Conservation (phyloP, 2,113 vertebrate species). For the Oplegnathus fasciatus region DNA sequence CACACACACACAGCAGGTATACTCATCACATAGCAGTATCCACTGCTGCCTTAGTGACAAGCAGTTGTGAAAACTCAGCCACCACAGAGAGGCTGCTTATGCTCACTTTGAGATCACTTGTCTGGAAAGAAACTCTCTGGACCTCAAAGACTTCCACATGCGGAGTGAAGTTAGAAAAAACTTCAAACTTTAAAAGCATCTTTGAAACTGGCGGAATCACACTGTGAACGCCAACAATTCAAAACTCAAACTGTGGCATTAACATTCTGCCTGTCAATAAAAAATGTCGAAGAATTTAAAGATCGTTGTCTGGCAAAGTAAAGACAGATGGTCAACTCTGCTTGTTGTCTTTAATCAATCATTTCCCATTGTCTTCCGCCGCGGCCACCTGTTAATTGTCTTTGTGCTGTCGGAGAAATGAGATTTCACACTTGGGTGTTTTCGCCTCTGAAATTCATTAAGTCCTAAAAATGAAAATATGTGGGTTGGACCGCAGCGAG, state of each 20-base stretch:
- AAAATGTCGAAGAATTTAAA: conserved; percentile 15
- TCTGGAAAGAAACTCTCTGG: conserved; percentile 4
- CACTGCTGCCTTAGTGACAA: conserved; percentile 8
- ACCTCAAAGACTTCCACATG: conserved; percentile 2
- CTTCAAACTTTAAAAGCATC: background rate
- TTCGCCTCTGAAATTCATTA: conserved; percentile 23
- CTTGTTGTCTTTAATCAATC: conserved; percentile 22
- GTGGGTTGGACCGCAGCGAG: conserved; percentile 6
- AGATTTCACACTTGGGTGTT: conserved; percentile 54
- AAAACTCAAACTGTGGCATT: background rate
- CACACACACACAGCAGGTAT: background rate
- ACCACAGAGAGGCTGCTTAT: background rate
- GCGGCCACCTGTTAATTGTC: conserved; percentile 46
- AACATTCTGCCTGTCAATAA: background rate
- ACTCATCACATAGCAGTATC: background rate
- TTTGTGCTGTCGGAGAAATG: conserved; percentile 25
- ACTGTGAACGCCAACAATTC: conserved; percentile 6
- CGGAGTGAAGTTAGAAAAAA: background rate
- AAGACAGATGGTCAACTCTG: conserved; percentile 42
- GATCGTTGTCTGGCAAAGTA: conserved; percentile 1
- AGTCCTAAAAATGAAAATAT: conserved; percentile 35
- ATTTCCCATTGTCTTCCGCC: conserved; percentile 15
- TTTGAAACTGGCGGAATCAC: conserved; percentile 1
- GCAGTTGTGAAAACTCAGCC: conserved; percentile 69
- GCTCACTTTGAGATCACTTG: conserved; percentile 4